Evolutionary conservation across 2,888 invertebrate genomes (phyloP).

Genomic region (Halictus ligatus): DNA sequence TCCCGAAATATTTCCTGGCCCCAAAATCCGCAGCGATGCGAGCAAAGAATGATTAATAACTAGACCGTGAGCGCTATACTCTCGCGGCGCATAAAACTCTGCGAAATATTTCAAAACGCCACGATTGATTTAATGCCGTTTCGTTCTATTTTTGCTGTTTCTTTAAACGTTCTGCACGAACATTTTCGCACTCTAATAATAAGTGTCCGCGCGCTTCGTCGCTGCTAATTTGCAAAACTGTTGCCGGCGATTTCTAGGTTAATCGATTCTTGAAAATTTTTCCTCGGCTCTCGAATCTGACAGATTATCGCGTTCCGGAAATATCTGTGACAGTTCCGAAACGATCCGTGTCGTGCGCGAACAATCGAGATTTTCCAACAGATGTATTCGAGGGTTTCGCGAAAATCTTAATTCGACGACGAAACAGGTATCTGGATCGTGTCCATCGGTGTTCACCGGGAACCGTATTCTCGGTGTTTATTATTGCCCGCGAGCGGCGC

Average conservation of each 20-base stretch:
- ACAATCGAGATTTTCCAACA: background rate
- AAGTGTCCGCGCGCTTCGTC: background rate
- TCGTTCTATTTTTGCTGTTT: background rate
- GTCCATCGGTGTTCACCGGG: background rate
- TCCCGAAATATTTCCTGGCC: background rate
- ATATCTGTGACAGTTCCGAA: background rate
- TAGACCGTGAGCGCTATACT: background rate
- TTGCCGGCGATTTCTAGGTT: background rate
- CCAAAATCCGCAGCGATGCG: background rate
- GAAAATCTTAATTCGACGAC: background rate
- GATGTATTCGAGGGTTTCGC: background rate
- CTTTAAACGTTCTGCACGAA: background rate
- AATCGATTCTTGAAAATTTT: background rate
- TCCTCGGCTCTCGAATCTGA: background rate
- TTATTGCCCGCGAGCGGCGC: constrained; percentile 17
- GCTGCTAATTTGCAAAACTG: background rate
- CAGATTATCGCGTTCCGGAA: background rate
- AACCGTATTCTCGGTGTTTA: background rate
- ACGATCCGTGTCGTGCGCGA: background rate
- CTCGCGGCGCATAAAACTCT: background rate
- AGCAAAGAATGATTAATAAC: background rate
- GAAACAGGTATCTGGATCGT: background rate
- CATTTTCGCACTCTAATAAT: background rate
- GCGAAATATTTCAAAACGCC: background rate
- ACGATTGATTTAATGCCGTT: background rate